Evolutionary conservation across 2,888 invertebrate genomes (phyloP).

Genomic region (Sarcophaga subvicina): DNA sequence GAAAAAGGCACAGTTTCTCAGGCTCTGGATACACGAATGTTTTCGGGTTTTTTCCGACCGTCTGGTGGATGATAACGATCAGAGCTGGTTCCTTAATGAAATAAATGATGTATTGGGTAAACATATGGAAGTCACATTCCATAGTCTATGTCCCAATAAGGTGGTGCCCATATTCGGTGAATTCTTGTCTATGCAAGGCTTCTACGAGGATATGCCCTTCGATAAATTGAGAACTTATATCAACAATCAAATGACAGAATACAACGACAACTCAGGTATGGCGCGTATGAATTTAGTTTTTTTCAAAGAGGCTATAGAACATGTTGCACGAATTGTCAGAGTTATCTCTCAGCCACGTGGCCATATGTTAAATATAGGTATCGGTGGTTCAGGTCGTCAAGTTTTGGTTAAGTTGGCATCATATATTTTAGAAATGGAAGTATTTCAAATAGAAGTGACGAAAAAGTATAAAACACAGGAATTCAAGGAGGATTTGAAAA

Average conservation of each 20-base stretch:
- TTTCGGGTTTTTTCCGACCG: conserved; percentile 93
- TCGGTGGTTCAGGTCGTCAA: conserved; percentile 93
- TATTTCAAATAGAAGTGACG: conserved; percentile 91
- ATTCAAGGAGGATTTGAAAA: conserved; percentile 92
- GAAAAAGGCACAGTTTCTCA: conserved; percentile 86
- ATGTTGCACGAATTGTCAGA: conserved; percentile 90
- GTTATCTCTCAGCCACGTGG: conserved; percentile 93
- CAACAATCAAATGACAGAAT: conserved; percentile 80
- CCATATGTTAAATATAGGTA: conserved; percentile 92
- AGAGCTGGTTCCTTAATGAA: conserved; percentile 88
- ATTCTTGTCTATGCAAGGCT: conserved; percentile 89
- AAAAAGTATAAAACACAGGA: conserved; percentile 90
- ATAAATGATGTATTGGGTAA: conserved; percentile 89
- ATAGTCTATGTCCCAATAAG: conserved; percentile 89
- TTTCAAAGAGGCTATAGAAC: conserved; percentile 93
- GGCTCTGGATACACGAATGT: conserved; percentile 94
- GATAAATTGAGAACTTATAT: conserved; percentile 84
- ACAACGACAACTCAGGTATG: conserved; percentile 90
- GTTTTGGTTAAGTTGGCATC: conserved; percentile 89
- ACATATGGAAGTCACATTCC: conserved; percentile 90
- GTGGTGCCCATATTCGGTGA: conserved; percentile 89
- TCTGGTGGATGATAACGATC: conserved; percentile 89
- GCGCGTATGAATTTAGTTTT: conserved; percentile 91
- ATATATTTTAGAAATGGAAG: conserved; percentile 90
- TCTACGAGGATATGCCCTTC: conserved; percentile 90